Conservation (phyloP, 2,888 invertebrate genomes). For the Acrobasis consociella region DNA sequence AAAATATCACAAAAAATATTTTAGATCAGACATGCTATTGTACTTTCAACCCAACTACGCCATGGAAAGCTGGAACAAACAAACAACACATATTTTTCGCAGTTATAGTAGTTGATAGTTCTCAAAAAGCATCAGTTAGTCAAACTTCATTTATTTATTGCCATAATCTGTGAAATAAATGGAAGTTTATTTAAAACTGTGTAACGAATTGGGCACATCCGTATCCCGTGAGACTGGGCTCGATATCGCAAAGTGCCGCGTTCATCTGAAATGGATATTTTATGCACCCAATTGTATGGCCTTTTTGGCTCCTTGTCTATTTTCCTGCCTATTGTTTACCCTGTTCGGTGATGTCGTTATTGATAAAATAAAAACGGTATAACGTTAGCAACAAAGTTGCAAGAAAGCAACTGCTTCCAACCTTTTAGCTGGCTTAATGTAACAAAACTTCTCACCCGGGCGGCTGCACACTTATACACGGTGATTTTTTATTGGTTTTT, state of each 20-base stretch:
- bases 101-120: slow-evolving; percentile 4
- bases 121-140: slow-evolving; percentile 9
- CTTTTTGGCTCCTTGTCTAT: slow-evolving; percentile 39
- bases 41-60: no score
- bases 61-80: background rate
- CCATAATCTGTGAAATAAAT: slow-evolving; percentile 31
- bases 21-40: no score
- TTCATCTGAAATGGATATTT: slow-evolving; percentile 50
- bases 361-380: background rate
- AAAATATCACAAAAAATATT: no score
- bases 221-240: slow-evolving; percentile 46
- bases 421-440: no score
- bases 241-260: slow-evolving; percentile 48
- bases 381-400: background rate
- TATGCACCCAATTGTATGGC: slow-evolving; percentile 43
- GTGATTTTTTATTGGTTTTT: no score
- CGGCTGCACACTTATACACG: no score
- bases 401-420: no score
- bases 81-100: slow-evolving; percentile 1
- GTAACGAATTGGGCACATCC: slow-evolving; percentile 38
- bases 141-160: slow-evolving; percentile 22
- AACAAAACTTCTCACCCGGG: no score
- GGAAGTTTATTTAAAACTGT: slow-evolving; percentile 24
- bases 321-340: slow-evolving; percentile 42
- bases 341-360: slow-evolving; percentile 25